These are phyloP conservation scores for Tachypleus tridentatus DNA, from an alignment of 1,140 invertebrate species.

Conservation along the genomic window DNA sequence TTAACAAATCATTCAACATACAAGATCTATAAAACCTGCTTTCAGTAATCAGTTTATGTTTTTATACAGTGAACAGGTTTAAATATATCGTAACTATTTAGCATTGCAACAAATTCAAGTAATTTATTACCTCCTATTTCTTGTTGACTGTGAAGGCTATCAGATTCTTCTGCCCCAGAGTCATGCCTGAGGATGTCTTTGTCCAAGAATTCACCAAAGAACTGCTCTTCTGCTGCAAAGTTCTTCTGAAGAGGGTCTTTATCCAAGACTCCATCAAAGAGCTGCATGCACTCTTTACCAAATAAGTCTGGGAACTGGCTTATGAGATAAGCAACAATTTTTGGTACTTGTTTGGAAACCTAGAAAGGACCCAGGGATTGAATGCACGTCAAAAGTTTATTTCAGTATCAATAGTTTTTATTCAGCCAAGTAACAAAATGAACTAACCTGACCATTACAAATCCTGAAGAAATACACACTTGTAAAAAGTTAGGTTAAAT, in stretches of 20 bases:
- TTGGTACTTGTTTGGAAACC: slow-evolving; percentile 37
- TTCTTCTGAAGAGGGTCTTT: too few species aligned
- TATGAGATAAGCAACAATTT: slow-evolving; percentile 64
- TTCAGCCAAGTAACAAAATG: neutral
- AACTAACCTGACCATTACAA: too few species aligned
- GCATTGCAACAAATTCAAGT: too few species aligned
- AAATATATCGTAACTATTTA: too few species aligned
- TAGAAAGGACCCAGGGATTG: slow-evolving; percentile 6
- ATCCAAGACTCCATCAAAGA: slow-evolving; percentile 54
- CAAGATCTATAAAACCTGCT: too few species aligned
- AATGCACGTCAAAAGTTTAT: neutral
- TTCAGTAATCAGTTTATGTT: too few species aligned
- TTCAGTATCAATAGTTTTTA: neutral
- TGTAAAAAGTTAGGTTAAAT: too few species aligned
- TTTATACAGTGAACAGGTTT: too few species aligned
- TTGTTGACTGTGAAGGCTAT: slow-evolving; percentile 56
- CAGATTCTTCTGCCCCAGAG: slow-evolving; percentile 75
- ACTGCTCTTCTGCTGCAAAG: too few species aligned
- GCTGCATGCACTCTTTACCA: slow-evolving; percentile 49
- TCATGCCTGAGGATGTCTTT: slow-evolving; percentile 41
- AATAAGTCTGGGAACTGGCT: slow-evolving; percentile 61
- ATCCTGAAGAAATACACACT: too few species aligned
- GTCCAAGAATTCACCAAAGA: slow-evolving; percentile 42
- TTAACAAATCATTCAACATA: too few species aligned
- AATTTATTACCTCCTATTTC: slow-evolving; percentile 40